Evolutionary conservation across 2,888 invertebrate species (phyloP).

Genomic region (Agrotis puta): DNA sequence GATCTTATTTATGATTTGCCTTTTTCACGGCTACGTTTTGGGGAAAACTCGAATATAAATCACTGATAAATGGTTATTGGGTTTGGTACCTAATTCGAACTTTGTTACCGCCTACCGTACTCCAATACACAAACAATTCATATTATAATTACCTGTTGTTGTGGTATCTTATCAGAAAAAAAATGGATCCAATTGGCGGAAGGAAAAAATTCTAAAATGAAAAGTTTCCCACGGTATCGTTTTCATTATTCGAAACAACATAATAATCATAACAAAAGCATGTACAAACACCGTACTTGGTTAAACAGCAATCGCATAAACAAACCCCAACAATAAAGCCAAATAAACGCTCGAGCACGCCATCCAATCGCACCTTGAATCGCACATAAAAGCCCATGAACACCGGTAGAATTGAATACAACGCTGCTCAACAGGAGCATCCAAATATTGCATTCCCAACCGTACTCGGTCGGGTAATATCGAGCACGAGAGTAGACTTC

Average conservation of each 20-base stretch:
- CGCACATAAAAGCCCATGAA: slow-evolving; percentile 90
- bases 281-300: slow-evolving; percentile 90
- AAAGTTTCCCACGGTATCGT: slow-evolving; percentile 80
- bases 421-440: slow-evolving; percentile 86
- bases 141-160: slow-evolving; percentile 52
- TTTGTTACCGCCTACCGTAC: slow-evolving; percentile 75
- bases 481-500: slow-evolving; percentile 88
- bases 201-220: slow-evolving; percentile 62
- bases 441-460: slow-evolving; percentile 87
- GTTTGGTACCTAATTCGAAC: slow-evolving; percentile 83
- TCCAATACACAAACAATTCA: slow-evolving; percentile 67
- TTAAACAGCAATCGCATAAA: slow-evolving; percentile 91
- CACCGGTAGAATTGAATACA: slow-evolving; percentile 90
- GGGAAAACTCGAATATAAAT: slow-evolving; percentile 89
- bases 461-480: slow-evolving; percentile 89
- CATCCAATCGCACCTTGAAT: slow-evolving; percentile 91
- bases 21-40: slow-evolving; percentile 90
- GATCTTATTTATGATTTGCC: slow-evolving; percentile 91
- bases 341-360: slow-evolving; percentile 91
- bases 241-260: slow-evolving; percentile 87
- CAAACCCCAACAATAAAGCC: slow-evolving; percentile 91
- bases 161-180: slow-evolving; percentile 70
- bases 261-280: slow-evolving; percentile 90
- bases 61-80: slow-evolving; percentile 88
- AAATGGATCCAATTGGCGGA: slow-evolving; percentile 62